A percentile compares a stretch with the other conserved stretches of the same genome.
Conservation (phyloP, 2,797 vertebrate species). For the Girardinus metallicus region DNA sequence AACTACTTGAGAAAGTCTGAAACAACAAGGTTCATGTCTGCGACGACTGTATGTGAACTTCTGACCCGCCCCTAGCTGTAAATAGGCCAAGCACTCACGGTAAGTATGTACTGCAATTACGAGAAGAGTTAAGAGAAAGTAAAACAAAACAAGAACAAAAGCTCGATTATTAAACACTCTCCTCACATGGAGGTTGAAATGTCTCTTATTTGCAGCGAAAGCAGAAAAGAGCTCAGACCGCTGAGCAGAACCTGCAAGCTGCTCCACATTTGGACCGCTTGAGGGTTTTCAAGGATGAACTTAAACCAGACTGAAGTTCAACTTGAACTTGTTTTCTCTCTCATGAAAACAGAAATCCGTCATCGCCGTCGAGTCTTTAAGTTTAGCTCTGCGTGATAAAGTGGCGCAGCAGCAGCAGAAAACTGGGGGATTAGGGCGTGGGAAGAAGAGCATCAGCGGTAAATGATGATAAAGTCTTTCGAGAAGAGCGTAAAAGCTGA, state of each 20-base stretch:
- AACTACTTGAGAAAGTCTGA: background rate
- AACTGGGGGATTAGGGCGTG: conserved; percentile 33
- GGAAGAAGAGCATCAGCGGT: conserved; percentile 22
- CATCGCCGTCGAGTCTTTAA: conserved; percentile 10
- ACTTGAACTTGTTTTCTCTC: too few species aligned
- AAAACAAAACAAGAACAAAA: conserved; percentile 16
- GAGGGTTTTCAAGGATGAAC: background rate
- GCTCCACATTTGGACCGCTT: conserved; percentile 32
- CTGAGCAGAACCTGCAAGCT: conserved; percentile 45
- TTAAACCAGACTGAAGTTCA: too few species aligned
- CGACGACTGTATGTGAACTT: background rate
- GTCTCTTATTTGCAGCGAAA: conserved; percentile 57
- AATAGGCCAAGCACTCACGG: conserved; percentile 57
- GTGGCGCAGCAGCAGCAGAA: conserved; percentile 50
- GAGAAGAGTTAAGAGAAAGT: conserved; percentile 29
- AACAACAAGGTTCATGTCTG: background rate
- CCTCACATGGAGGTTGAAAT: conserved; percentile 54
- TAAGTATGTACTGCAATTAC: conserved; percentile 51
- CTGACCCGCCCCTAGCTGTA: conserved; percentile 17
- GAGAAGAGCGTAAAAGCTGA: conserved; percentile 44
- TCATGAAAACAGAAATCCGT: conserved; percentile 1
- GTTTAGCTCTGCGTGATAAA: conserved; percentile 33
- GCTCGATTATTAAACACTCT: conserved; percentile 25
- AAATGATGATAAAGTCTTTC: conserved; percentile 53
- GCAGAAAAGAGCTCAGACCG: conserved; percentile 53